Conservation (phyloP, 2,797 vertebrate genomes). For the Mus caroli region DNA sequence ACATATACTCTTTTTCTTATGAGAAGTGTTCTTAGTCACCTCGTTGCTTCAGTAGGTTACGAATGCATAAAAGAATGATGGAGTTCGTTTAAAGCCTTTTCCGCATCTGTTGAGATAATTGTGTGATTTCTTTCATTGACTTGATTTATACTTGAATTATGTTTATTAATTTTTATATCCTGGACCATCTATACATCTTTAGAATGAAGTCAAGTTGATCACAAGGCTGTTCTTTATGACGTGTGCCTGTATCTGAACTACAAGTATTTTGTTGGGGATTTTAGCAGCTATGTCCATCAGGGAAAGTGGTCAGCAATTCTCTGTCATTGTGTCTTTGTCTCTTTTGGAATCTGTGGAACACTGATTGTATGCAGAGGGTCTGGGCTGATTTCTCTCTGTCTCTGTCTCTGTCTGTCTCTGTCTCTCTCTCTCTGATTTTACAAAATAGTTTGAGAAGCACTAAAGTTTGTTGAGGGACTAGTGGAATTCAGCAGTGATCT, state of each 20-base stretch:
- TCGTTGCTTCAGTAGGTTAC: not conserved
- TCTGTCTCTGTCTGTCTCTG: too few relatives aligned
- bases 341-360: not conserved
- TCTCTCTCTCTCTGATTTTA: not conserved
- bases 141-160: not conserved
- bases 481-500: not conserved
- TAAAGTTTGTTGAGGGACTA: not conserved
- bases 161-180: not conserved
- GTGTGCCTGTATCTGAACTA: not conserved
- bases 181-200: not conserved
- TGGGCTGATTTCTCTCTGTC: too few relatives aligned
- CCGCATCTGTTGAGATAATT: not conserved
- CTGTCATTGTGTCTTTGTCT: not conserved
- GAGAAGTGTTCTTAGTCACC: not conserved
- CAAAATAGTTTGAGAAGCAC: not conserved
- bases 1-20: too few relatives aligned
- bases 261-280: not conserved
- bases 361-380: not conserved
- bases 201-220: not conserved
- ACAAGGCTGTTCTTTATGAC: not conserved
- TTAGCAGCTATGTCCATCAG: not conserved
- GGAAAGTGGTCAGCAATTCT: too few relatives aligned
- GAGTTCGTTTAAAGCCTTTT: not conserved
- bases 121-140: not conserved
- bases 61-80: not conserved